phyloP scores from a whole-genome alignment of 2,888 invertebrate species.

The Oxystoma pomonae region DNA sequence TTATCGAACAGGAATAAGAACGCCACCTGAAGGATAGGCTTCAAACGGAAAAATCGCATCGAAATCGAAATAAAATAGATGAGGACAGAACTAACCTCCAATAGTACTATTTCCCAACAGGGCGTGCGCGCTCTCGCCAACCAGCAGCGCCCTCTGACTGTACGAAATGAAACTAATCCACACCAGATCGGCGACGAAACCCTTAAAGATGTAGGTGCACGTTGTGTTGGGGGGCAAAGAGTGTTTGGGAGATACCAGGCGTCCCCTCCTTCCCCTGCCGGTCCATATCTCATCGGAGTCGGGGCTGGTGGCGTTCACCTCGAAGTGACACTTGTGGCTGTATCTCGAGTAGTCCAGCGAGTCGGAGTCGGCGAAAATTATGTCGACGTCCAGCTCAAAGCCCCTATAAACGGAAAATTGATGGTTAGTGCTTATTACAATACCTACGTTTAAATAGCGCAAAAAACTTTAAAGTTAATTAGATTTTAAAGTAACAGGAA shows the following conservation, averaged over 20 bases:
- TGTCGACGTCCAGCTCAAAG: slow-evolving; percentile 83
- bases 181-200: slow-evolving; percentile 71
- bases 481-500: no score
- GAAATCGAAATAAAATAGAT: no score
- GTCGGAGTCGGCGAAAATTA: slow-evolving; percentile 83
- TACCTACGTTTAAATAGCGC: no score
- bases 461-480: no score
- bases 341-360: slow-evolving; percentile 76
- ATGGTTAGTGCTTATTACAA: no score
- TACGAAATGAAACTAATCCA: slow-evolving; percentile 88
- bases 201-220: slow-evolving; percentile 81
- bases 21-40: no score
- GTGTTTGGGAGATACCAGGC: slow-evolving; percentile 74
- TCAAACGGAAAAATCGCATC: no score
- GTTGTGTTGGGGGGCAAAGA: slow-evolving; percentile 82
- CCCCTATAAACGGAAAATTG: slow-evolving; percentile 49
- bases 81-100: slow-evolving; percentile 29
- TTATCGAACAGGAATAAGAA: no score
- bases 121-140: slow-evolving; percentile 48
- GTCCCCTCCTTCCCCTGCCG: slow-evolving; percentile 64
- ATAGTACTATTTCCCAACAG: slow-evolving; percentile 38
- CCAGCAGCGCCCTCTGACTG: slow-evolving; percentile 70
- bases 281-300: slow-evolving; percentile 56
- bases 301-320: slow-evolving; percentile 69
- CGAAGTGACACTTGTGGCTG: slow-evolving; percentile 61